Evolutionary conservation across 2,888 invertebrate genomes (phyloP).

Genomic region (Cheiracanthium punctorium): DNA sequence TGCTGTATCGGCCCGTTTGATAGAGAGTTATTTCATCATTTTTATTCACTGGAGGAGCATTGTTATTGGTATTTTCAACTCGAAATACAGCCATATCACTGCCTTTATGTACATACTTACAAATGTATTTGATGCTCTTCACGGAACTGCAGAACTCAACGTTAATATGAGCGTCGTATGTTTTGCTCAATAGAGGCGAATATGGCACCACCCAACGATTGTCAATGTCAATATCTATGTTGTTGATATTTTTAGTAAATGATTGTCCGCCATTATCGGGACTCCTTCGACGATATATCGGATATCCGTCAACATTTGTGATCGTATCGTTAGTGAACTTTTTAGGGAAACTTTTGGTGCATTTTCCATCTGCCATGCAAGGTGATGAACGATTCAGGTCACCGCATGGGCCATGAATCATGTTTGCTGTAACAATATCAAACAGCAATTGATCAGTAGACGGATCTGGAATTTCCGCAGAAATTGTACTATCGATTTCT

Average conservation of each 20-base stretch:
- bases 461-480: conserved; percentile 53
- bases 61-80: no score
- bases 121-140: no score
- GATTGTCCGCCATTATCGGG: conserved; percentile 25
- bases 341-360: neutral
- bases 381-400: neutral
- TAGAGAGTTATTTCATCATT: no score
- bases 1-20: no score
- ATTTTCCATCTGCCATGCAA: conserved; percentile 16
- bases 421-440: conserved; percentile 23
- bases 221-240: neutral
- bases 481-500: conserved; percentile 31
- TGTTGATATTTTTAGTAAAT: conserved; percentile 11
- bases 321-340: neutral
- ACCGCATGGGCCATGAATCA: conserved; percentile 38
- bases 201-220: no score
- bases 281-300: conserved; percentile 9
- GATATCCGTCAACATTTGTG: neutral
- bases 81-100: no score
- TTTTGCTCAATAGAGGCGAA: no score
- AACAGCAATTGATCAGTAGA: neutral
- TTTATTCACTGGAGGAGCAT: no score
- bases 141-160: no score
- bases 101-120: no score
- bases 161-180: no score